A percentile compares a stretch with the other conserved stretches of the same genome.
Evolutionary conservation across 2,797 vertebrate species (phyloP).

Genomic region (Amphiprion clarkii): DNA sequence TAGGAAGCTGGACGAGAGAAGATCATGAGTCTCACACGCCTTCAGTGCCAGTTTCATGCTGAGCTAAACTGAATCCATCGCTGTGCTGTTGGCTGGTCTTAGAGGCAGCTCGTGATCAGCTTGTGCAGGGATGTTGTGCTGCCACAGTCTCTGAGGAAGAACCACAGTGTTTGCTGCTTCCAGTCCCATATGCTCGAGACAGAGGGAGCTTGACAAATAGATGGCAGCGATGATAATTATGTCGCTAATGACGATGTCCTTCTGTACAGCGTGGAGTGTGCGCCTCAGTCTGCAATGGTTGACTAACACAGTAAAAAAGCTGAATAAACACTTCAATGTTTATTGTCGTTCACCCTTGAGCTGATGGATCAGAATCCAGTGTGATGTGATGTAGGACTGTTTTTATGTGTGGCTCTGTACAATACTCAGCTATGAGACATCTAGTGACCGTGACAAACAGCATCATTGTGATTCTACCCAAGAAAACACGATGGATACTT

Average conservation of each 20-base stretch:
- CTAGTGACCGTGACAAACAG: too few species aligned
- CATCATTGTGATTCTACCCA: too few species aligned
- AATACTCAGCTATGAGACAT: too few species aligned
- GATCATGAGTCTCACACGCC: not conserved
- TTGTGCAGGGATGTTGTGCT: not conserved
- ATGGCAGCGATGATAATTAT: slow-evolving; percentile 48
- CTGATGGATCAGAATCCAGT: not conserved
- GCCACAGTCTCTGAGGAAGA: slow-evolving; percentile 14
- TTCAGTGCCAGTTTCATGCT: slow-evolving; percentile 18
- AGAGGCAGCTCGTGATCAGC: slow-evolving; percentile 15
- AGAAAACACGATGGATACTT: too few species aligned
- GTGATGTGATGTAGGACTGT: not conserved
- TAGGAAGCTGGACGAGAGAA: slow-evolving; percentile 16
- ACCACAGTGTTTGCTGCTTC: slow-evolving; percentile 6
- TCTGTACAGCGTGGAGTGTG: slow-evolving; percentile 25
- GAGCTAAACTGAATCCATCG: slow-evolving; percentile 7
- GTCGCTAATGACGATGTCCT: slow-evolving; percentile 53
- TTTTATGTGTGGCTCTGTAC: not conserved
- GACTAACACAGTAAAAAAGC: slow-evolving; percentile 34
- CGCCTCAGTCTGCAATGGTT: slow-evolving; percentile 18
- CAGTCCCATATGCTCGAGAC: slow-evolving; percentile 46
- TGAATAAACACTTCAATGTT: slow-evolving; percentile 4
- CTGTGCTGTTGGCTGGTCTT: slow-evolving; percentile 19
- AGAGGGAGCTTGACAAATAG: slow-evolving; percentile 52
- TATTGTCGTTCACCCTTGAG: not conserved